These are phyloP conservation scores for Casuarius casuarius DNA, from an alignment of 2,113 vertebrate genomes.

Conservation along the genomic window DNA sequence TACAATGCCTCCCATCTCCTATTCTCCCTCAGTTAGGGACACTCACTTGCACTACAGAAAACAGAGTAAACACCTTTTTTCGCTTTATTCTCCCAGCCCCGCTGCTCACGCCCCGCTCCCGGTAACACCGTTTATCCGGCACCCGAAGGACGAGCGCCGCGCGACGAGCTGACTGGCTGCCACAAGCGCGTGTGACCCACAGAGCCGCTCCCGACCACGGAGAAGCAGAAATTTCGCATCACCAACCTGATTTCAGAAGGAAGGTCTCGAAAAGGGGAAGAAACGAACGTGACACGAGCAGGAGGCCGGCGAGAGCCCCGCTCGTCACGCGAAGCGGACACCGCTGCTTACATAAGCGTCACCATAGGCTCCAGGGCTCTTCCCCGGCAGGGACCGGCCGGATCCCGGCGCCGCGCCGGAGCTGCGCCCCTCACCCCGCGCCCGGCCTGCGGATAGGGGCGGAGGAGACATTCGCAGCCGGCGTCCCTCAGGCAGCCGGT, in stretches of 20 bases:
- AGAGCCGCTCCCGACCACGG: background rate
- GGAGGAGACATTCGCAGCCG: background rate
- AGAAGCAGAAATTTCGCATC: background rate
- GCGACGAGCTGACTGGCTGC: background rate
- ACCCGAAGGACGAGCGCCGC: background rate
- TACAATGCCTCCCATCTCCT: too few species aligned
- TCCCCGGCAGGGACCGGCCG: background rate
- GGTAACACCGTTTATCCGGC: background rate
- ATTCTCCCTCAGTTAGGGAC: background rate
- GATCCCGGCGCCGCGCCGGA: background rate
- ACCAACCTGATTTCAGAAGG: background rate
- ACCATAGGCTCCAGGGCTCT: conserved; percentile 37
- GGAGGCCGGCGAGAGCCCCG: background rate
- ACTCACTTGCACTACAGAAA: accelerated
- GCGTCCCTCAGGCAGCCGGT: background rate
- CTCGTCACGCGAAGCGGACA: background rate
- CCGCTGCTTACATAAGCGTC: conserved; percentile 58
- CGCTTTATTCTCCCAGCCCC: background rate
- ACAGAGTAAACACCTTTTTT: accelerated
- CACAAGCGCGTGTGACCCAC: background rate
- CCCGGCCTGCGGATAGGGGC: too few species aligned
- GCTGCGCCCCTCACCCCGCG: background rate
- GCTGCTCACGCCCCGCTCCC: background rate
- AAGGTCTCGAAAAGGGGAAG: background rate
- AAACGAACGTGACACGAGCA: background rate